phyloP scores from a whole-genome alignment of 2,797 vertebrate genomes.

The Falco peregrinus region DNA sequence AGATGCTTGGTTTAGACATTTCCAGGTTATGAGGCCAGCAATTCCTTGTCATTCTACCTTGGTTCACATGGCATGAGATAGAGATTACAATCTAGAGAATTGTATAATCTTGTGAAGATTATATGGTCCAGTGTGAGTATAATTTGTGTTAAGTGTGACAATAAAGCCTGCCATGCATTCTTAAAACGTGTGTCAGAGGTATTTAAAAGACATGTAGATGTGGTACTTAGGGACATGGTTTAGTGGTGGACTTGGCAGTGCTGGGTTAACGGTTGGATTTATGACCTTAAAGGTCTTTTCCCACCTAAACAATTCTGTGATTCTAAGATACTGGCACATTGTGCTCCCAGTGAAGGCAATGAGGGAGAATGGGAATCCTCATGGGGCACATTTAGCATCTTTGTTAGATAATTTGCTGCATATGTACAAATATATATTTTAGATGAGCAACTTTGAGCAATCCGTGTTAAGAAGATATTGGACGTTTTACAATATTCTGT shows the following conservation, averaged over 20 bases:
- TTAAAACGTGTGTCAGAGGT: not conserved
- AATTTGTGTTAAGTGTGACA: not conserved
- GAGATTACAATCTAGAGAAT: conserved; percentile 1
- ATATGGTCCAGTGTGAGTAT: not conserved
- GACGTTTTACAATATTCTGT: not conserved
- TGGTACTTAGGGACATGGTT: too few species aligned
- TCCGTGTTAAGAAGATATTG: not conserved
- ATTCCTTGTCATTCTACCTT: not conserved
- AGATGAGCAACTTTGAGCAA: not conserved
- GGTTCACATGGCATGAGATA: not conserved
- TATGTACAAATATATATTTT: not conserved
- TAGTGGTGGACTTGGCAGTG: too few species aligned
- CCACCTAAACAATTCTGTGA: too few species aligned
- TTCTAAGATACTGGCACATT: fast-evolving
- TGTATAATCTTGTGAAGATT: not conserved
- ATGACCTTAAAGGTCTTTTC: too few species aligned
- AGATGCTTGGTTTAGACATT: not conserved
- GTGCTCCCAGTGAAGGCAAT: not conserved
- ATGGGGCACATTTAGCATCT: not conserved
- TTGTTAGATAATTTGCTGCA: not conserved
- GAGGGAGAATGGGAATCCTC: not conserved
- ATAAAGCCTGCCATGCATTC: not conserved
- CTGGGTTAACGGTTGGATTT: too few species aligned
- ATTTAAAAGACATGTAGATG: too few species aligned
- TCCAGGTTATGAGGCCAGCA: not conserved